Evolutionary conservation across 2,888 invertebrate genomes (phyloP), one percentile per base, ranked within the genome.

Genomic region (Apamea sordens): DNA sequence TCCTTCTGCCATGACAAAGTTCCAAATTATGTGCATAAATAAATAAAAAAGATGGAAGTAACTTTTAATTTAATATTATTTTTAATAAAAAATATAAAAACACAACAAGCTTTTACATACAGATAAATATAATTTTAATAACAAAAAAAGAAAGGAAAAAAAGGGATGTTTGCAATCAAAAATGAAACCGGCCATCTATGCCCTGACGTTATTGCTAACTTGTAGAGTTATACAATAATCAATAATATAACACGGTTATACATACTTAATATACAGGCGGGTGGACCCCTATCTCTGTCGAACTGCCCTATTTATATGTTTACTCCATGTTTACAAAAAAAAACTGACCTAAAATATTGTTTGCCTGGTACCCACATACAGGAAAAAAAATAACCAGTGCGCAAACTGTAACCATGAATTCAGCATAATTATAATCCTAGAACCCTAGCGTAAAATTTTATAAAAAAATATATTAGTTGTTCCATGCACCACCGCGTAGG

Each of bases 21-120:
- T 36, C n/a, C 15, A 50, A 15, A 41, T 28, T 4, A 5, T 15
- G 7, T 63, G 28, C 3, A 6, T 13, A 64, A 80, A 36, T 63
- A 64, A 71, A 36, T 56, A 72, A 68, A n/a, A 44, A 63, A 56
- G 0, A 67, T 8, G 2, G 0, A 36, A 41, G 3, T 2, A 32
- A 47, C 15, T 0, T 21, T 32, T 18, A 21, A n/a, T 13, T 18
- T 24, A 64, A 28, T 0, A 36, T 53, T 24, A 65, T 73, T 76
- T 84, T 64, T 76, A 84, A 32, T 86, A 86, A 82, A 84, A 84
- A 87, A 68, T 84, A 76, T 76, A 85, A 87, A 84, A 85, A 61
- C 5, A 41, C 59, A 76, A 59, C 21, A 59, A 28, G 6, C 13
- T n/a, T 61, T 70, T 61, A 32, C 28, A 63, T 5, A 56, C 8